These are phyloP conservation scores for Lysandra bellargus DNA, from an alignment of 2,888 invertebrate genomes.

Conservation along the genomic window DNA sequence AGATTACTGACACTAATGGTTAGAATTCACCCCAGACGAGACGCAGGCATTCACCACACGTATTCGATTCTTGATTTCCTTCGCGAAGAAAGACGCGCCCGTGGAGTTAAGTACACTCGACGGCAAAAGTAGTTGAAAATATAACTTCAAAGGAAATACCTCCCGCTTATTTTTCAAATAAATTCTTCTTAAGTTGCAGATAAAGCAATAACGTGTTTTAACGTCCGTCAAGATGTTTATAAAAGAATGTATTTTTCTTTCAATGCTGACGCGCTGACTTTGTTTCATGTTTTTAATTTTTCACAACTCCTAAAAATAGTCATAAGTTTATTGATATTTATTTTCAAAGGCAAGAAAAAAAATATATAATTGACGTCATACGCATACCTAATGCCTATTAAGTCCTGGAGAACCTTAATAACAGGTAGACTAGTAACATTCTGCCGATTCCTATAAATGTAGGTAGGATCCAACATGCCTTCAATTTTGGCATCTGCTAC, in stretches of 20 bases:
- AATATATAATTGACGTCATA: no score
- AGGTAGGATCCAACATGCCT: neutral
- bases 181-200: neutral
- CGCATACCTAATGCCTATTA: neutral
- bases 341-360: neutral
- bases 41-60: slow-evolving; percentile 69
- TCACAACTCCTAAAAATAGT: neutral
- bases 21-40: slow-evolving; percentile 54
- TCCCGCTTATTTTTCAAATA: slow-evolving; percentile 9
- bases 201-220: slow-evolving; percentile 4
- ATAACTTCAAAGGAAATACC: slow-evolving; percentile 28
- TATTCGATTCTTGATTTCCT: slow-evolving; percentile 72
- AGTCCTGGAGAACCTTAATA: neutral
- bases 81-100: slow-evolving; percentile 66
- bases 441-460: neutral
- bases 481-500: slow-evolving; percentile 9
- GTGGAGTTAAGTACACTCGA: slow-evolving; percentile 62
- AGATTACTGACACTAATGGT: slow-evolving; percentile 41
- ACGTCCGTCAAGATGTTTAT: neutral
- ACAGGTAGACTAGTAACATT: neutral
- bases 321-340: no score
- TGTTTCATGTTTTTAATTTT: neutral
- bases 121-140: slow-evolving; percentile 32
- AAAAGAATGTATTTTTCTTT: neutral
- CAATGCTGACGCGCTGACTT: neutral